These are phyloP conservation scores for Sebastes miniatus DNA, from an alignment of 2,797 vertebrate genomes.

Conservation along the genomic window DNA sequence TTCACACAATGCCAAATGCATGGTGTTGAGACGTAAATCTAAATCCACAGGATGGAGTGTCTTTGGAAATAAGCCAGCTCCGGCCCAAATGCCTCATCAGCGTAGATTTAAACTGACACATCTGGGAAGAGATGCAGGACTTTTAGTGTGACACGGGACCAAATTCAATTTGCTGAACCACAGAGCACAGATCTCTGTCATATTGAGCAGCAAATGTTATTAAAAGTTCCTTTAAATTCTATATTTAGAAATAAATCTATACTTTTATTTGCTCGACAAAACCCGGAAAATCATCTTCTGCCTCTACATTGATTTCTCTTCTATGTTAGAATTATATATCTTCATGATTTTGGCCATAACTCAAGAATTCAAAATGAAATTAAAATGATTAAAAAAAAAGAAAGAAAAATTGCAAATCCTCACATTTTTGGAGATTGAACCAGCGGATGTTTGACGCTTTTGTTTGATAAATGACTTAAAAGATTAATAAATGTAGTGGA, in stretches of 20 bases:
- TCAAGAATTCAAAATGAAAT: too few relatives aligned
- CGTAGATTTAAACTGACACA: conserved; percentile 49
- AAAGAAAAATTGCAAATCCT: too few relatives aligned
- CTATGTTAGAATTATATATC: background rate
- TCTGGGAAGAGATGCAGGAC: conserved; percentile 33
- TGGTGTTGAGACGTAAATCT: conserved; percentile 29
- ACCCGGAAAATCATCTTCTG: background rate
- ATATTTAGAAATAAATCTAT: background rate
- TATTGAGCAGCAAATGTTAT: background rate
- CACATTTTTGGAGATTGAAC: too few relatives aligned
- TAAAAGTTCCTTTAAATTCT: background rate
- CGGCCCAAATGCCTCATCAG: conserved; percentile 36
- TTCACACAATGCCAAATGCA: conserved; percentile 45
- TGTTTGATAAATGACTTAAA: too few relatives aligned
- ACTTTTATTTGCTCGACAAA: background rate
- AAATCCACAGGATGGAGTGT: conserved; percentile 37
- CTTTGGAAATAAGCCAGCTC: conserved; percentile 46
- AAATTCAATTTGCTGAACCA: background rate
- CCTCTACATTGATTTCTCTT: background rate
- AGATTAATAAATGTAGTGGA: too few relatives aligned
- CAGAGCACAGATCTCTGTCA: background rate
- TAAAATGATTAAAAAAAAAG: background rate
- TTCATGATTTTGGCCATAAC: too few relatives aligned
- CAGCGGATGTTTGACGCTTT: too few relatives aligned
- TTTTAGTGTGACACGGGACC: conserved; percentile 6